These are phyloP conservation scores for Chauna torquata DNA, from an alignment of 2,113 vertebrate species.

Conservation along the genomic window DNA sequence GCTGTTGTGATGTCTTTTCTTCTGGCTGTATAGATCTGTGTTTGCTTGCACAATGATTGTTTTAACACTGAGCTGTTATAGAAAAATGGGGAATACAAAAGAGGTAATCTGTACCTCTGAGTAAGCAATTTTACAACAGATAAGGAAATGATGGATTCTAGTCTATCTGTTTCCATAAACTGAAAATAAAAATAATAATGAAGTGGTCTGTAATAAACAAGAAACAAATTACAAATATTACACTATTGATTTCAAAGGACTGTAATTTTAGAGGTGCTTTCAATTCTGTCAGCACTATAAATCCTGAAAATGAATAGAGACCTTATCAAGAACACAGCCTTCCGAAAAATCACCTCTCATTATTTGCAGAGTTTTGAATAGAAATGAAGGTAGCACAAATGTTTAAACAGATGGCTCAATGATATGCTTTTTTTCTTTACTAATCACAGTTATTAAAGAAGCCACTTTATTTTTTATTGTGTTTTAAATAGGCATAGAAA, in stretches of 20 bases:
- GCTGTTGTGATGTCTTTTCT: neutral
- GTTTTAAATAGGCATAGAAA: slow-evolving; percentile 71
- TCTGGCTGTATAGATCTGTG: neutral
- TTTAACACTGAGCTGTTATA: neutral
- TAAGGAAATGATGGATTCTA: slow-evolving; percentile 60
- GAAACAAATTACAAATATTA: slow-evolving; percentile 65
- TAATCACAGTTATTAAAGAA: slow-evolving; percentile 69
- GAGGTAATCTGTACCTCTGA: neutral
- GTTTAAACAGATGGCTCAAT: slow-evolving; percentile 65
- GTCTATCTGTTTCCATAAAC: slow-evolving; percentile 55
- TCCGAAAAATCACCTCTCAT: neutral
- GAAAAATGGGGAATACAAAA: neutral
- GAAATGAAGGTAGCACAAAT: slow-evolving; percentile 62
- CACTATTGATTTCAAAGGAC: slow-evolving; percentile 67
- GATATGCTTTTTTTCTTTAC: slow-evolving; percentile 62
- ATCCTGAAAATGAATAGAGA: slow-evolving; percentile 54
- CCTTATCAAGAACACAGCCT: slow-evolving; percentile 52
- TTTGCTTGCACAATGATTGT: neutral
- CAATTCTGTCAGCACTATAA: slow-evolving; percentile 57
- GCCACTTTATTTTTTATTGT: slow-evolving; percentile 74
- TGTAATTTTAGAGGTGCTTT: slow-evolving; percentile 63
- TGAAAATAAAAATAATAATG: slow-evolving; percentile 72
- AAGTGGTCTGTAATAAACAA: slow-evolving; percentile 66
- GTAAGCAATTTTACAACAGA: slow-evolving; percentile 45
- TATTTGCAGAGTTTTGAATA: slow-evolving; percentile 54